Percentiles rank a stretch among this genome's conserved stretches.
Evolutionary conservation across 2,888 invertebrate genomes (phyloP).

Genomic region (Lasioglossum zephyrum): DNA sequence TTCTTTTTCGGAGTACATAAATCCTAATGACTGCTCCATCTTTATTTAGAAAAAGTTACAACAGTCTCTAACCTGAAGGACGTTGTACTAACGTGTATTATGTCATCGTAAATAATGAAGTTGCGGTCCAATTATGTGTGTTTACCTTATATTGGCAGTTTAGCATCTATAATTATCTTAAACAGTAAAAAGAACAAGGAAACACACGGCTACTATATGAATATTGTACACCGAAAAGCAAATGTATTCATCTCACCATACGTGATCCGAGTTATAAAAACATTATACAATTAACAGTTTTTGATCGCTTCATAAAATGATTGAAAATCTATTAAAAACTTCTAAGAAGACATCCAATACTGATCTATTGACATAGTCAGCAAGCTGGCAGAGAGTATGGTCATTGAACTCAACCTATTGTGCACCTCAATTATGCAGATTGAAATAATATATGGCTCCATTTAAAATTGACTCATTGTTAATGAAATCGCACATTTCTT

Average conservation of each 20-base stretch:
- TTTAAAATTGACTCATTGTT: background rate
- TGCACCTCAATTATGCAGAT: constrained; percentile 6
- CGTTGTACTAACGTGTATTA: no score
- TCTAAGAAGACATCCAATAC: background rate
- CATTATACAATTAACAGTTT: background rate
- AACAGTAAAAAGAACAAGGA: background rate
- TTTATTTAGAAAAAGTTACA: background rate
- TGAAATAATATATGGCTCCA: background rate
- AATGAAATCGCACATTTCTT: background rate
- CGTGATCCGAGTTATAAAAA: background rate
- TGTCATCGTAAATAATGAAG: background rate
- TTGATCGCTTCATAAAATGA: background rate
- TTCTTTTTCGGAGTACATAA: background rate
- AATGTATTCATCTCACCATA: background rate
- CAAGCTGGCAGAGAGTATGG: background rate
- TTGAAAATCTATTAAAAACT: background rate
- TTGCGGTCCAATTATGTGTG: background rate
- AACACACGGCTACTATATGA: background rate
- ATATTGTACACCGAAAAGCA: background rate
- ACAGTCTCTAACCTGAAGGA: background rate
- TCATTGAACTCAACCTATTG: constrained; percentile 2
- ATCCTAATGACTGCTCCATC: background rate
- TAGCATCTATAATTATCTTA: background rate
- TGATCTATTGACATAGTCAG: background rate
- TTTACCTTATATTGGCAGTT: background rate